These are phyloP conservation scores for Phaenicophaeus curvirostris DNA, from an alignment of 2,797 vertebrate species.

Conservation along the genomic window DNA sequence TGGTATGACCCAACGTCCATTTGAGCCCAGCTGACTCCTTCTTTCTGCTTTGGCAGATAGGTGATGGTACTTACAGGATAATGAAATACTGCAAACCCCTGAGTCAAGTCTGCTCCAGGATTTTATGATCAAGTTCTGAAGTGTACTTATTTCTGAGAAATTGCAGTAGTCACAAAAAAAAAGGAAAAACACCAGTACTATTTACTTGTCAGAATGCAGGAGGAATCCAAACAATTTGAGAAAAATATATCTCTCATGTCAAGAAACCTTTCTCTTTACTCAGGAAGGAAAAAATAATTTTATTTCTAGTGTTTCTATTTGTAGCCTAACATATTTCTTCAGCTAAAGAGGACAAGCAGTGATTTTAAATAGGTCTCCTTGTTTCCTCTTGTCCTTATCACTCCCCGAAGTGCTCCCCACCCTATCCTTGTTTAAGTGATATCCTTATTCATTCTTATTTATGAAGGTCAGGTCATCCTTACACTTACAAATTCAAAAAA, in stretches of 20 bases:
- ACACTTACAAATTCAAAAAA: background rate
- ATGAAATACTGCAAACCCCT: background rate
- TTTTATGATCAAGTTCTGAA: background rate
- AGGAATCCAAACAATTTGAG: background rate
- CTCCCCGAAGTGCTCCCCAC: conserved; percentile 22
- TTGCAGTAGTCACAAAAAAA: background rate
- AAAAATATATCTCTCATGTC: background rate
- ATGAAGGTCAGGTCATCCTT: background rate
- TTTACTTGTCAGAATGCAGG: background rate
- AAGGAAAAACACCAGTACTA: background rate
- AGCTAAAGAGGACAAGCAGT: conserved; percentile 31
- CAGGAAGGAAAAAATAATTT: conserved; percentile 65
- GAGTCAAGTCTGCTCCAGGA: background rate
- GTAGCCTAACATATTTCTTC: conserved; percentile 52
- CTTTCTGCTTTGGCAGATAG: background rate
- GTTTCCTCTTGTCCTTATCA: conserved; percentile 55
- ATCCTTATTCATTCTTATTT: conserved; percentile 32
- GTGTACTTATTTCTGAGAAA: background rate
- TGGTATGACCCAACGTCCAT: background rate
- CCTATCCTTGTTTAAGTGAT: conserved; percentile 48
- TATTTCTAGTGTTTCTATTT: conserved; percentile 60
- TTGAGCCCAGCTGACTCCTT: background rate
- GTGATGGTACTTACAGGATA: background rate
- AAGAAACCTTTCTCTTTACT: background rate
- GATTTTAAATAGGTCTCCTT: conserved; percentile 55